Conservation (phyloP, 1,140 invertebrate species). For the Melanaphis sacchari region DNA sequence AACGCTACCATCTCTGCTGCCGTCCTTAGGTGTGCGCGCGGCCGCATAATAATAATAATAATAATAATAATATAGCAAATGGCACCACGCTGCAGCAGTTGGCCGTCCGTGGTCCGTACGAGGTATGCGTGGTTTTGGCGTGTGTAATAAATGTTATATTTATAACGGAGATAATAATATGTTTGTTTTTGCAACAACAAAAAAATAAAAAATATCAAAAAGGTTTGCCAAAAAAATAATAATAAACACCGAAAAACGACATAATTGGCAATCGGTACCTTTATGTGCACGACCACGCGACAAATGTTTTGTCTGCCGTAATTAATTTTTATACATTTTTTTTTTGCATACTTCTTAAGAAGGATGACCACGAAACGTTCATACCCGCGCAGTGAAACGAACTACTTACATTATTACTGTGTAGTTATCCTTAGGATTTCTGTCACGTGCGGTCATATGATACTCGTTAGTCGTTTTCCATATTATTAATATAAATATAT, state of each 20-base stretch:
- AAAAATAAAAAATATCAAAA: conserved; percentile 3
- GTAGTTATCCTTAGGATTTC: not conserved
- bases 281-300: not conserved
- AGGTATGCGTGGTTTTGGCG: conserved; percentile 33
- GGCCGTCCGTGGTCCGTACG: not conserved
- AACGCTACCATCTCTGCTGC: too few species aligned
- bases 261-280: conserved; percentile 49
- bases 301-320: conserved; percentile 14
- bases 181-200: conserved; percentile 53
- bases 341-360: not conserved
- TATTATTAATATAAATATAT: not conserved
- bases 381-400: not conserved
- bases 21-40: conserved; percentile 3
- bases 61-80: not conserved
- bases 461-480: not conserved
- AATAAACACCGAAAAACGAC: conserved; percentile 48
- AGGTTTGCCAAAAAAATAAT: conserved; percentile 51
- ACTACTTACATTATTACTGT: not conserved
- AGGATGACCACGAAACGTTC: not conserved
- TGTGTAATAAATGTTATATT: conserved; percentile 53
- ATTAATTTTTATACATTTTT: not conserved
- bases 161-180: conserved; percentile 48
- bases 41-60: not conserved
- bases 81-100: not conserved
- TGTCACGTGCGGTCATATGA: not conserved